Conservation (phyloP, 2,113 vertebrate genomes). For the Spheniscus mendiculus region DNA sequence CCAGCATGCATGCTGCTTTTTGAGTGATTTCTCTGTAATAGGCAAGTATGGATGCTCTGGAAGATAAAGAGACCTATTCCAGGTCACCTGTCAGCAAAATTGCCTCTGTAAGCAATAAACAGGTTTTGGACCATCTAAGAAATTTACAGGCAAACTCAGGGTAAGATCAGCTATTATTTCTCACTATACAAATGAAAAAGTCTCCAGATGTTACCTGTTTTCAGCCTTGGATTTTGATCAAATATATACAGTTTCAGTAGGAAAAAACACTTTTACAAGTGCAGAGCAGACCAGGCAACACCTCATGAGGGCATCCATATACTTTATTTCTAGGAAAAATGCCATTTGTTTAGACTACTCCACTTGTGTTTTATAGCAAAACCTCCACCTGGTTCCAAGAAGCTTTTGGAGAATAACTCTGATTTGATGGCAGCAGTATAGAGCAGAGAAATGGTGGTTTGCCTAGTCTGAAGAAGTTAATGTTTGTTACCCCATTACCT, state of each 20-base stretch:
- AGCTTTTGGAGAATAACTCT: neutral
- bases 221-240: neutral
- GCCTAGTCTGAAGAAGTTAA: neutral
- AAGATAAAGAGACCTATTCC: neutral
- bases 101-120: conserved; percentile 3
- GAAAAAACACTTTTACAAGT: neutral
- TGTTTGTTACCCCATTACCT: neutral
- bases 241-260: neutral
- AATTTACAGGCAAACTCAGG: neutral
- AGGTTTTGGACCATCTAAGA: neutral
- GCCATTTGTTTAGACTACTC: conserved; percentile 14
- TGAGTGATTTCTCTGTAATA: neutral
- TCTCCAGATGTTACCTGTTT: neutral
- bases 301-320: conserved; percentile 5
- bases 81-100: neutral
- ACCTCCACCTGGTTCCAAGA: neutral
- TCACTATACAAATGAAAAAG: neutral
- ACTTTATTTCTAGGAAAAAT: conserved; percentile 7
- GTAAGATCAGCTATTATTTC: neutral
- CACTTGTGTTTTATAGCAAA: neutral
- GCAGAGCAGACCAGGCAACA: neutral
- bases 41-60: neutral
- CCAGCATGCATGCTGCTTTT: neutral
- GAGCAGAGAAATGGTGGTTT: neutral
- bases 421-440: neutral